phyloP scores from a whole-genome alignment of 2,113 vertebrate genomes.

The Tetraodon nigroviridis region DNA sequence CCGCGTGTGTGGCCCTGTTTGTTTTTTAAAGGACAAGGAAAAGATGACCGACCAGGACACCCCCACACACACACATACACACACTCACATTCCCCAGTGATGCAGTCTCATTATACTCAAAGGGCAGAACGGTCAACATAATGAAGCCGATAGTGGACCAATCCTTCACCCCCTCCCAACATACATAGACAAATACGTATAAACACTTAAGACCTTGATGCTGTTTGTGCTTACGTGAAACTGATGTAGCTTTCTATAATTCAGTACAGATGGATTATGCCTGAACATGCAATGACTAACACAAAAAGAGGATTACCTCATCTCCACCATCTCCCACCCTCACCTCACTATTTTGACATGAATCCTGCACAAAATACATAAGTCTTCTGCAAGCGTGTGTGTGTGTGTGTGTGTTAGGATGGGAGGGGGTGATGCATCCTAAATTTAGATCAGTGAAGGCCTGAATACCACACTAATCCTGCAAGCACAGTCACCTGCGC shows the following conservation, averaged over 20 bases:
- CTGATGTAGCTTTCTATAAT: slow-evolving; percentile 43
- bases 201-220: slow-evolving; percentile 41
- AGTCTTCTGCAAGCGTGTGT: slow-evolving; percentile 20
- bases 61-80: background rate
- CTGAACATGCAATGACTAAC: slow-evolving; percentile 41
- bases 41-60: slow-evolving; percentile 43
- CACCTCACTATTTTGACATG: slow-evolving; percentile 60
- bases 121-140: slow-evolving; percentile 70
- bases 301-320: slow-evolving; percentile 66
- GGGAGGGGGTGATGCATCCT: slow-evolving; percentile 38
- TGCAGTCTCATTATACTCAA: slow-evolving; percentile 68
- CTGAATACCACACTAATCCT: slow-evolving; percentile 58
- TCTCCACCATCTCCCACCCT: slow-evolving; percentile 50
- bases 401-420: background rate
- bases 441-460: slow-evolving; percentile 68
- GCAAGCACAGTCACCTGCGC: slow-evolving; percentile 59
- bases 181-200: background rate
- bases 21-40: slow-evolving; percentile 31
- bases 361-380: slow-evolving; percentile 60
- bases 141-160: slow-evolving; percentile 63
- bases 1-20: slow-evolving; percentile 1
- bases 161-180: slow-evolving; percentile 26
- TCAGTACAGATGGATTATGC: slow-evolving; percentile 52
- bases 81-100: slow-evolving; percentile 23
- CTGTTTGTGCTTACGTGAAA: slow-evolving; percentile 31